A percentile compares a stretch with the other conserved stretches of the same genome.
Conservation (phyloP, 2,797 vertebrate genomes). For the Avahi laniger region DNA sequence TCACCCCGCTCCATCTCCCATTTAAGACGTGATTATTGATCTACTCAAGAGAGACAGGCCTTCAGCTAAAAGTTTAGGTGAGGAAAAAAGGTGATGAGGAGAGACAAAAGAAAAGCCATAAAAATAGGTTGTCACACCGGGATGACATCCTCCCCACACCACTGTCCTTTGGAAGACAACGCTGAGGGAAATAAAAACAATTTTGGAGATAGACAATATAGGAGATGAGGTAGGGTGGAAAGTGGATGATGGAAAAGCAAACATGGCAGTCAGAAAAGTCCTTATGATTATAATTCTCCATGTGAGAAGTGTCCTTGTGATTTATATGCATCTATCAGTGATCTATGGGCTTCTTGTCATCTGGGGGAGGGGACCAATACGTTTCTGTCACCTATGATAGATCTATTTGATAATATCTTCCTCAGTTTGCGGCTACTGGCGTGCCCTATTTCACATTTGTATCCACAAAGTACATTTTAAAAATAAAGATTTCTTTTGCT, state of each 20-base stretch:
- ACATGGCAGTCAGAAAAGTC: not conserved
- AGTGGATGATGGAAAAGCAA: not conserved
- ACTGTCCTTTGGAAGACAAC: not conserved
- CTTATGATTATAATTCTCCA: not conserved
- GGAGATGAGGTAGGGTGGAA: not conserved
- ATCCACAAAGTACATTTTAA: constrained; percentile 31
- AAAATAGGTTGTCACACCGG: not conserved
- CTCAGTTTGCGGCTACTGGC: not conserved
- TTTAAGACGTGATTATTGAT: not conserved
- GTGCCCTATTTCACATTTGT: constrained; percentile 50
- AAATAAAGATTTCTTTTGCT: constrained; percentile 41
- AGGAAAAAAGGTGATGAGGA: not conserved
- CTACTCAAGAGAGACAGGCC: not conserved
- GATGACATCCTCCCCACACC: not conserved
- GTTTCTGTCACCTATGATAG: constrained; percentile 57
- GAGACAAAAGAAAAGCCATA: not conserved
- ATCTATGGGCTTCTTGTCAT: constrained; percentile 69
- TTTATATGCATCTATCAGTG: constrained; percentile 63
- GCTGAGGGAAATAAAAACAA: not conserved
- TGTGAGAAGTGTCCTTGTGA: constrained; percentile 44
- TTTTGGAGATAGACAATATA: constrained; percentile 9
- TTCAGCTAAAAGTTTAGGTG: not conserved
- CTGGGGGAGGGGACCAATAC: constrained; percentile 2
- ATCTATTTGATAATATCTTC: constrained; percentile 63
- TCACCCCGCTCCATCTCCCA: not conserved